These are phyloP conservation scores for Hydractinia symbiolongicarpus DNA, from an alignment of 30 jellyfish, hydroid and myxozoan species.

Conservation along the genomic window DNA sequence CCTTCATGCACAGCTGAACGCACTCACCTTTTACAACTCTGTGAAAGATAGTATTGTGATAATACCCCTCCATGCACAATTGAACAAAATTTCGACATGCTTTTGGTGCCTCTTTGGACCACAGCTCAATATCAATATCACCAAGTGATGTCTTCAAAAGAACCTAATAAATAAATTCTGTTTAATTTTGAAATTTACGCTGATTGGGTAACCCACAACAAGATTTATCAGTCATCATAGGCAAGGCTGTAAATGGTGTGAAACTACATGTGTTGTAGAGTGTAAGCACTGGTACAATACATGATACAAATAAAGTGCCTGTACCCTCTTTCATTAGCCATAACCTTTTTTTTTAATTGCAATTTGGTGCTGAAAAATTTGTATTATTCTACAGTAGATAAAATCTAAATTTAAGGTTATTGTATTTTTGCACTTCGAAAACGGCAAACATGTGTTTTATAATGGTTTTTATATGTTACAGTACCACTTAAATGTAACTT, in stretches of 20 bases:
- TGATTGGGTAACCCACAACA: background rate
- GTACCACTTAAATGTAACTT: too few species aligned
- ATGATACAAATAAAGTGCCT: too few species aligned
- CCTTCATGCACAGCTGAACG: too few species aligned
- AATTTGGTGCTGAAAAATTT: too few species aligned
- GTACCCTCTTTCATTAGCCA: too few species aligned
- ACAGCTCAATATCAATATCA: constrained; percentile 92
- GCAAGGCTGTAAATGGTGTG: background rate
- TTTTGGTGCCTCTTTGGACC: constrained; percentile 99
- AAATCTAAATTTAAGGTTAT: too few species aligned
- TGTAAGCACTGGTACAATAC: background rate
- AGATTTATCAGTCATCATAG: background rate
- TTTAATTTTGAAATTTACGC: background rate
- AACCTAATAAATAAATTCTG: constrained; percentile 43
- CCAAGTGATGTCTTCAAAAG: constrained; percentile 92
- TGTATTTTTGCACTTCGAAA: too few species aligned
- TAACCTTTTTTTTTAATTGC: too few species aligned
- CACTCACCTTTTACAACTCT: constrained; percentile 92
- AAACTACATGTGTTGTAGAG: background rate
- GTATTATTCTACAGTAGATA: too few species aligned
- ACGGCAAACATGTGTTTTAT: too few species aligned
- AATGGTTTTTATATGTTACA: too few species aligned
- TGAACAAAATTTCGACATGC: constrained; percentile 98
- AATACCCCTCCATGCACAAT: constrained; percentile 89
- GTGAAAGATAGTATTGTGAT: constrained; percentile 77